These are phyloP conservation scores for Drosophila kanekoi DNA, from an alignment of 2,888 invertebrate genomes.

Conservation along the genomic window DNA sequence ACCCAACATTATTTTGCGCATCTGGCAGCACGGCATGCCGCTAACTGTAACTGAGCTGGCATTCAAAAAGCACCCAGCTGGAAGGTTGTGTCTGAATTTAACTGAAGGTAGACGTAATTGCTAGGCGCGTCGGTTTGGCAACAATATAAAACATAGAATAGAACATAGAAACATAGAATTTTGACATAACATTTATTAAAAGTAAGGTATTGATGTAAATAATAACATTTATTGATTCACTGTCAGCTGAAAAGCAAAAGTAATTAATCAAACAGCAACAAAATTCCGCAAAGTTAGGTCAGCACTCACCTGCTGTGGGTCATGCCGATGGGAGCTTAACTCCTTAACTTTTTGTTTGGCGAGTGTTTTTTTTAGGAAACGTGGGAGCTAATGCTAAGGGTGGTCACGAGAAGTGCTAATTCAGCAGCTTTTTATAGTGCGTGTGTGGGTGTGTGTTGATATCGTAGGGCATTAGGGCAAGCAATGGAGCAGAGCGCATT, in stretches of 20 bases:
- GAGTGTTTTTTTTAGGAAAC: slow-evolving; percentile 33
- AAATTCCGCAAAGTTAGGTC: not conserved
- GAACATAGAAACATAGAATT: too few species aligned
- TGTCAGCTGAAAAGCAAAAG: not conserved
- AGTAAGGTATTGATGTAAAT: not conserved
- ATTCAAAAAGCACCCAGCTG: slow-evolving; percentile 5
- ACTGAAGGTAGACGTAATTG: not conserved
- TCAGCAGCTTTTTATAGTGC: slow-evolving; percentile 39
- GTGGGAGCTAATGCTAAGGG: slow-evolving; percentile 3
- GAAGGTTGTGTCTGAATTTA: not conserved
- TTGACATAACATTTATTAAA: not conserved
- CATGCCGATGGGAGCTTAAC: slow-evolving; percentile 3
- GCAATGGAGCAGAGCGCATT: slow-evolving; percentile 47
- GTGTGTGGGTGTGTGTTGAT: slow-evolving; percentile 2
- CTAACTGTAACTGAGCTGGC: slow-evolving; percentile 5
- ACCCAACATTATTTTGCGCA: not conserved
- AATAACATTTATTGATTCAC: not conserved
- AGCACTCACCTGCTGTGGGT: slow-evolving; percentile 4
- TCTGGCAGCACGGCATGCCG: slow-evolving; percentile 30
- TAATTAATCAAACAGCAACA: not conserved
- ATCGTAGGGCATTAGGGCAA: slow-evolving; percentile 30
- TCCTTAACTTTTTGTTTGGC: not conserved
- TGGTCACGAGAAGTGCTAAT: slow-evolving; percentile 37
- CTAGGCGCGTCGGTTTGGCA: too few species aligned
- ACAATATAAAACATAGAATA: too few species aligned